Evolutionary conservation across 2,888 invertebrate genomes (phyloP).

Genomic region (Sminthurinus aureus): DNA sequence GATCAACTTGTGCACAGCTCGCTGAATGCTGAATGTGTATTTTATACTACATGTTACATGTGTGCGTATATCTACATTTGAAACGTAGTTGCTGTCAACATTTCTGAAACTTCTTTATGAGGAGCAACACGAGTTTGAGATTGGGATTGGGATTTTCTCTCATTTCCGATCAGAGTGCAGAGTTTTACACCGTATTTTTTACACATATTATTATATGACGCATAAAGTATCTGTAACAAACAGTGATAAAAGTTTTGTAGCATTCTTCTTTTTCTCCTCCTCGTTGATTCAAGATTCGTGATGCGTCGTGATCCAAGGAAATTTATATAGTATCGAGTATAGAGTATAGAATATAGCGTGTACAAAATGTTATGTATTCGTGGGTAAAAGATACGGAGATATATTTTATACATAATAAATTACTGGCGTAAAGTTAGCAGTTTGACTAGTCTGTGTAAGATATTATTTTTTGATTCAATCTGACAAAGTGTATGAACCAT

Average conservation of each 20-base stretch:
- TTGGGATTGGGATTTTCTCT: background rate
- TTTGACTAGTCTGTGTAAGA: conserved; percentile 5
- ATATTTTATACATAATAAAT: too few species aligned
- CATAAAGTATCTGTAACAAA: background rate
- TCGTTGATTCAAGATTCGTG: too few species aligned
- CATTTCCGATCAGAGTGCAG: too few species aligned
- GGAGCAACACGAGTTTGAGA: background rate
- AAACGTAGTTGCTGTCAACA: background rate
- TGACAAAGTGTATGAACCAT: conserved; percentile 24
- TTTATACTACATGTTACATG: too few species aligned
- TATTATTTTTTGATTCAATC: conserved; percentile 29
- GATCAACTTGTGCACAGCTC: background rate
- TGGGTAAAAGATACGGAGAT: too few species aligned
- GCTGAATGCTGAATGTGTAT: too few species aligned
- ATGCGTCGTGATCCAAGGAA: background rate
- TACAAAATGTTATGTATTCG: too few species aligned
- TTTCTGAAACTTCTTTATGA: background rate
- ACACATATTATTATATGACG: too few species aligned
- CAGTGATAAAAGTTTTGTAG: background rate
- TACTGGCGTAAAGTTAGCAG: background rate
- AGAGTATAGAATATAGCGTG: too few species aligned
- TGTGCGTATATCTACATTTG: too few species aligned
- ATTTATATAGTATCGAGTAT: background rate
- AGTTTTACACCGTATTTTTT: too few species aligned
- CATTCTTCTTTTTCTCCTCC: too few species aligned